Evolutionary conservation across 2,113 vertebrate species (phyloP).

Genomic region (Phodopus roborovskii): DNA sequence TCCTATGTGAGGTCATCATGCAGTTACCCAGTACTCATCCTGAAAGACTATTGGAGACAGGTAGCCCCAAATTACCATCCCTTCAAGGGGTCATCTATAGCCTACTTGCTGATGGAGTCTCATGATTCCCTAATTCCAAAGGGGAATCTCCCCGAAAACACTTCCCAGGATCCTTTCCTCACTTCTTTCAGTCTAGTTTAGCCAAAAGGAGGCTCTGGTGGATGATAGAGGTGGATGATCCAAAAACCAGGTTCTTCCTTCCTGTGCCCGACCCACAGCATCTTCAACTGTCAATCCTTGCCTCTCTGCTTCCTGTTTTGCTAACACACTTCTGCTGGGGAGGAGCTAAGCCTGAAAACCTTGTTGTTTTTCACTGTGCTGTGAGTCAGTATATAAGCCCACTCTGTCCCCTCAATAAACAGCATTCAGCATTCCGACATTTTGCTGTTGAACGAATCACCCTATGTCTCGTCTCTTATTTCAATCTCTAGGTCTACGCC

Average conservation of each 20-base stretch:
- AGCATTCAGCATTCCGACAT: no score
- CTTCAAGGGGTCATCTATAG: neutral
- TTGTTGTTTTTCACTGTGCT: no score
- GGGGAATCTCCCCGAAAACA: neutral
- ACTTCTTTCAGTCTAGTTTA: neutral
- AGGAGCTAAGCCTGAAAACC: no score
- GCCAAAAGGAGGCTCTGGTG: neutral
- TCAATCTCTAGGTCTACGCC: no score
- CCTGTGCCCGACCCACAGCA: no score
- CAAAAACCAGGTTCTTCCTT: neutral
- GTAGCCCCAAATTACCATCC: no score
- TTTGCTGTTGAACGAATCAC: no score
- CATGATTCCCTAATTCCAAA: neutral
- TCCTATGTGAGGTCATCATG: neutral
- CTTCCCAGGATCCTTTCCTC: neutral
- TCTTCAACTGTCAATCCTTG: neutral
- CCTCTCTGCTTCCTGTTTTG: neutral
- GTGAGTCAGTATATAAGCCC: no score
- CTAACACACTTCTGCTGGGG: no score
- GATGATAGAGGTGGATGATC: neutral
- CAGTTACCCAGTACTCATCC: neutral
- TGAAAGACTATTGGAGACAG: neutral
- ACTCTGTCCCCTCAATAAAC: no score
- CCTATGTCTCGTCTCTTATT: no score
- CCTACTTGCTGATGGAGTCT: neutral